Evolutionary conservation across 1,140 invertebrate genomes (phyloP).

Genomic region (Drosophila orosa): DNA sequence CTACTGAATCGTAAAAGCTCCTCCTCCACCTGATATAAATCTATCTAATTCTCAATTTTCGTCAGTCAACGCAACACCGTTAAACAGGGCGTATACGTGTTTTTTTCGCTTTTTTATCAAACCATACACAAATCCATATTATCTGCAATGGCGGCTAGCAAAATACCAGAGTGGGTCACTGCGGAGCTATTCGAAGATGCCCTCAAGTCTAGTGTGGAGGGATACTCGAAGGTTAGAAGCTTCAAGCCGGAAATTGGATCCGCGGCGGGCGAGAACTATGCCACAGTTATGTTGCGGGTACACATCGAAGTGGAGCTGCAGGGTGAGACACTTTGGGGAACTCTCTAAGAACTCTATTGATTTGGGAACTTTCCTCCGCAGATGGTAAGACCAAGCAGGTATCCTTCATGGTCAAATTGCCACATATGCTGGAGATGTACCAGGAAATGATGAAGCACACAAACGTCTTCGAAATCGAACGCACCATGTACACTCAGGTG

Average conservation of each 20-base stretch:
- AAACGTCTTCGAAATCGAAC: constrained; percentile 58
- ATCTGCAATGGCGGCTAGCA: constrained; percentile 32
- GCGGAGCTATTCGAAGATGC: constrained; percentile 54
- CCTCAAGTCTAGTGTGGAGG: constrained; percentile 52
- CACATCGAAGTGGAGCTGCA: constrained; percentile 59
- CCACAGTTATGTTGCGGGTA: constrained; percentile 55
- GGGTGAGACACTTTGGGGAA: constrained; percentile 36
- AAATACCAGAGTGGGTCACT: constrained; percentile 62
- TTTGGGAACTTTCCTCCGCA: constrained; percentile 1
- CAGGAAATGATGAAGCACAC: constrained; percentile 37
- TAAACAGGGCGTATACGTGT: constrained; percentile 1
- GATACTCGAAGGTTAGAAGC: constrained; percentile 56
- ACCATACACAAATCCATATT: neutral
- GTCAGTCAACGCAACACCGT: constrained; percentile 3
- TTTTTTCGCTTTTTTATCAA: neutral
- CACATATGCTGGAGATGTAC: constrained; percentile 37
- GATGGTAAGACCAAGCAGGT: constrained; percentile 55
- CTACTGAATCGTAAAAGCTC: constrained; percentile 22
- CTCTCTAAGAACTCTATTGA: neutral
- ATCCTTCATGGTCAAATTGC: constrained; percentile 65
- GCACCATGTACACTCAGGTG: constrained; percentile 49
- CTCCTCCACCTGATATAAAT: neutral
- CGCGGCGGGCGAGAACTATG: constrained; percentile 66
- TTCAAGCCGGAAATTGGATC: constrained; percentile 49
- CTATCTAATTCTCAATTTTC: constrained; percentile 22